Evolutionary conservation across 23 tunicate genomes (phyloP), one percentile per base, ranked within the genome.

Genomic region (Trididemnum clinides): DNA sequence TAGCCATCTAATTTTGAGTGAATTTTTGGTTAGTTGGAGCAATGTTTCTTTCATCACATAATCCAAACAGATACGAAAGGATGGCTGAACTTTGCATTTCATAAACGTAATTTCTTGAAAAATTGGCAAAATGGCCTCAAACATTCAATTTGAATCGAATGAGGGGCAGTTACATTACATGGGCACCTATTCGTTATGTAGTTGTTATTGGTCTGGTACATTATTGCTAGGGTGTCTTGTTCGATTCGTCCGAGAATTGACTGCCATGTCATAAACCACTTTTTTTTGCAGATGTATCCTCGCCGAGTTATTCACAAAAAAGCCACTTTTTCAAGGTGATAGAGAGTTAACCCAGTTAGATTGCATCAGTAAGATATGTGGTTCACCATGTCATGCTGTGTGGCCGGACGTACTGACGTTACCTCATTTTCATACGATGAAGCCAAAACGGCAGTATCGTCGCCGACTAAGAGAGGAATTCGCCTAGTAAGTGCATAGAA

Each of bases 291-390:
- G 95, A 15, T 95, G 98, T 58, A 95, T 95, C 76, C 74, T 95
- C 34, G 98, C 92, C 12, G 98, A 95, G 63, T 82, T 95, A 35
- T 95, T 95, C 81, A 95, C 91, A 26, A 95, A 95, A 84, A 86
- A 87, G 77, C 98, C 98, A 4, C 65, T 95, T n/a, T 95, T 95
- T 50, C 95, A 95, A 87, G 98, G 89, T 1, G 91, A 90, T 82
- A 49, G 89, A 7, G 95, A 95, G 66, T 26, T 87, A 50, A 82
- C 88, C 29, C 98, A 95, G 57, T 57, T 95, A 32, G 98, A 95
- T 37, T 44, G 86, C 39, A 95, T 95, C 59, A 73, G 91, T 36
- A 72, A 89, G 22, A 81, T 95, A 0, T 95, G 98, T 49, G 98
- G 98, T 6, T 51, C 91, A 19, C 98, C 98, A 18, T 65, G 85